Percentiles rank a stretch among this genome's conserved stretches.
Conservation (phyloP, 2,797 vertebrate genomes). For the Myripristis murdjan region DNA sequence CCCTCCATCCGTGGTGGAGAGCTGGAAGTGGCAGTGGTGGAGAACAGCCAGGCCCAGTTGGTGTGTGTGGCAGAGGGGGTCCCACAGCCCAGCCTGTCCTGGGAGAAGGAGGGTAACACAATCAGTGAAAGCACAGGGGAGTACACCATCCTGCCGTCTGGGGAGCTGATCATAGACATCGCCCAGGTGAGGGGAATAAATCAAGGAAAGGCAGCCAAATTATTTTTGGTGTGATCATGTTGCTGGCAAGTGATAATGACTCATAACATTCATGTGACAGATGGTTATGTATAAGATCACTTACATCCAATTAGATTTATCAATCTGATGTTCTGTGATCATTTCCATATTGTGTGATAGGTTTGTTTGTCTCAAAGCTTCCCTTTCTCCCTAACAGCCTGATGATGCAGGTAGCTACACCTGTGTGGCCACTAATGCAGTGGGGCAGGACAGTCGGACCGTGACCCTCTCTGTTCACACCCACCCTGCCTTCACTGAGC, state of each 20-base stretch:
- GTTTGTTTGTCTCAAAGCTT: constrained; percentile 3
- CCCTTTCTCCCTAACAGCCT: constrained; percentile 75
- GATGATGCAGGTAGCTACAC: constrained; percentile 92
- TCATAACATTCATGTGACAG: too few relatives aligned
- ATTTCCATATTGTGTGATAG: not conserved
- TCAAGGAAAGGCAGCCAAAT: not conserved
- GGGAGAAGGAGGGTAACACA: constrained; percentile 87
- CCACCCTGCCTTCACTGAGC: constrained; percentile 91
- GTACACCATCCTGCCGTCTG: constrained; percentile 87
- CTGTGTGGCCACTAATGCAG: constrained; percentile 90
- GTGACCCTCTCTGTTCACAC: constrained; percentile 88
- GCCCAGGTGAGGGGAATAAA: constrained; percentile 84
- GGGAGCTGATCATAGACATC: constrained; percentile 91
- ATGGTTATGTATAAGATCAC: too few relatives aligned
- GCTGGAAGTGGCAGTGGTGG: constrained; percentile 81
- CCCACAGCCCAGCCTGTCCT: constrained; percentile 90
- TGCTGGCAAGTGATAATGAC: too few relatives aligned
- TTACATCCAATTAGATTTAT: too few relatives aligned
- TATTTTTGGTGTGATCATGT: not conserved
- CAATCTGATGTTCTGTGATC: too few relatives aligned
- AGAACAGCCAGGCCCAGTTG: constrained; percentile 87
- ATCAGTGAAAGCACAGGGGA: constrained; percentile 84
- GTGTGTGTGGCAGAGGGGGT: constrained; percentile 90
- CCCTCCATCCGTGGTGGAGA: constrained; percentile 88
- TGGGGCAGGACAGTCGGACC: constrained; percentile 89